Percentiles rank a stretch among this genome's conserved stretches.
Evolutionary conservation across 2,797 vertebrate genomes (phyloP).

Genomic region (Poeciliopsis paucimaculata): DNA sequence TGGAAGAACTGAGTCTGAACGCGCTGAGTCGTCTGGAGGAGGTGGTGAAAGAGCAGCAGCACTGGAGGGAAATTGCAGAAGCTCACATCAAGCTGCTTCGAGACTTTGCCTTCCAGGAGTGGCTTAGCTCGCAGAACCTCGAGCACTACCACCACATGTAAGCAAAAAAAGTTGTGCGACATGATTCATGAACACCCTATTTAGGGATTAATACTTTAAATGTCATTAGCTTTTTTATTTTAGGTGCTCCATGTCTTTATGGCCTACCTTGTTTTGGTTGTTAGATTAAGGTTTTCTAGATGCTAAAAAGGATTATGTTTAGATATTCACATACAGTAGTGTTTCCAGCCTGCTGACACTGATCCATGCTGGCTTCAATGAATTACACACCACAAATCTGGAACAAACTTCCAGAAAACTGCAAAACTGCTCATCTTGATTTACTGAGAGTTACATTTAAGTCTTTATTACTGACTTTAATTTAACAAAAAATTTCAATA

Average conservation of each 20-base stretch:
- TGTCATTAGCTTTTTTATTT: constrained; percentile 8
- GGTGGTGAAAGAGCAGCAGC: constrained; percentile 79
- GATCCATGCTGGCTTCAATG: constrained; percentile 65
- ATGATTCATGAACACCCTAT: constrained; percentile 1
- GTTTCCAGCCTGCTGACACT: constrained; percentile 61
- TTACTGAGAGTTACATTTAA: background rate
- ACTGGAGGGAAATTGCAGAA: constrained; percentile 81
- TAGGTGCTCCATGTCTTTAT: background rate
- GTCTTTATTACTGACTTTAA: background rate
- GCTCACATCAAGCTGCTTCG: constrained; percentile 82
- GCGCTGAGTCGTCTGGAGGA: constrained; percentile 82
- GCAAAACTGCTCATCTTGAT: background rate
- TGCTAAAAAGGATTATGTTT: constrained; percentile 18
- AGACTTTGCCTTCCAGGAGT: constrained; percentile 88
- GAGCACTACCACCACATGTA: constrained; percentile 86
- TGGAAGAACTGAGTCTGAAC: constrained; percentile 86
- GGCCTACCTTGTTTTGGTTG: background rate
- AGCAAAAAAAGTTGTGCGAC: constrained; percentile 45
- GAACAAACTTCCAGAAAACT: background rate
- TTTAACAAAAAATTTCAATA: background rate
- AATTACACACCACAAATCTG: background rate
- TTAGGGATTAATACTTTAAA: constrained; percentile 14
- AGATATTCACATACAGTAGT: constrained; percentile 72
- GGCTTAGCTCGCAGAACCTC: constrained; percentile 84
- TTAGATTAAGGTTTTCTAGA: background rate